Evolutionary conservation across 1,140 invertebrate species (phyloP).

Genomic region (Oncopodura yosiiana): DNA sequence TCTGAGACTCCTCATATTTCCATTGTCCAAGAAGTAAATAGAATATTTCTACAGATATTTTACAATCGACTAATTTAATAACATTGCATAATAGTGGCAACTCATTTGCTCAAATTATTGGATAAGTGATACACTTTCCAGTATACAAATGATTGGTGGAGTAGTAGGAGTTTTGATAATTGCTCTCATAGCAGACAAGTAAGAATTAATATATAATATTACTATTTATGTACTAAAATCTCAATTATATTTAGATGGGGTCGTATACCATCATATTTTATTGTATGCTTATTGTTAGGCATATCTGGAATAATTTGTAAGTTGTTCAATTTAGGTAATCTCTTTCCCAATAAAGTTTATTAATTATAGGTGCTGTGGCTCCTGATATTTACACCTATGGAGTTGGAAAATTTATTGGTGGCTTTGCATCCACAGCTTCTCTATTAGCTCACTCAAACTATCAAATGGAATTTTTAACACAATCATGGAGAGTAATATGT

Average conservation of each 20-base stretch:
- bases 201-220: neutral
- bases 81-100: conserved; percentile 20
- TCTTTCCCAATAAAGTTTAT: conserved; percentile 16
- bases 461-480: conserved; percentile 32
- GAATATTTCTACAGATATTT: no score
- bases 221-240: no score
- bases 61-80: no score
- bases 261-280: neutral
- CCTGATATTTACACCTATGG: conserved; percentile 13
- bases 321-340: neutral
- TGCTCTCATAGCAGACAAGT: conserved; percentile 24
- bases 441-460: conserved; percentile 25
- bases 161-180: conserved; percentile 16
- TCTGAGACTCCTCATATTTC: neutral
- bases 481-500: conserved; percentile 21
- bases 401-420: conserved; percentile 14
- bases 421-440: conserved; percentile 17
- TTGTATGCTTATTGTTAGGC: neutral
- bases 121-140: conserved; percentile 24
- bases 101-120: conserved; percentile 24
- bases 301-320: neutral
- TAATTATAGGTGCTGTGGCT: conserved; percentile 13
- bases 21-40: conserved; percentile 16
- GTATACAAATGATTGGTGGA: conserved; percentile 30
- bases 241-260: no score